phyloP scores from a whole-genome alignment of 2,888 invertebrate genomes.

The Macropis europaea region DNA sequence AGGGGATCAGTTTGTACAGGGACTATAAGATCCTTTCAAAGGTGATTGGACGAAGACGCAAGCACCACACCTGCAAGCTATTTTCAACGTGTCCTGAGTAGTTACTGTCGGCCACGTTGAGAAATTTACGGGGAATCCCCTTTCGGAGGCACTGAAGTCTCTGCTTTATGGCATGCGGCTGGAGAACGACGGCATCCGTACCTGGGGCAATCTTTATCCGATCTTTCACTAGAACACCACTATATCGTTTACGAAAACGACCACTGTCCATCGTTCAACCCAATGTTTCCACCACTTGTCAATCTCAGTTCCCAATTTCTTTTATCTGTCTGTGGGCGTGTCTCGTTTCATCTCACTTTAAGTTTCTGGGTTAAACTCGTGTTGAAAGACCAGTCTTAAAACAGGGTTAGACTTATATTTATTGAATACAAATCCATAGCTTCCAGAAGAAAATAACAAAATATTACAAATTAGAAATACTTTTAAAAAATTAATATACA shows the following conservation, averaged over 20 bases:
- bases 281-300: constrained; percentile 13
- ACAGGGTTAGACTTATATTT: too few species aligned
- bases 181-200: constrained; percentile 53
- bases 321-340: neutral
- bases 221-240: constrained; percentile 67
- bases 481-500: too few species aligned
- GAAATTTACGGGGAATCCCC: constrained; percentile 54
- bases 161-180: constrained; percentile 38
- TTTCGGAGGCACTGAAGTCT: constrained; percentile 27
- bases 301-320: neutral
- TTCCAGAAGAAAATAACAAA: too few species aligned
- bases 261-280: constrained; percentile 16
- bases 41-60: neutral
- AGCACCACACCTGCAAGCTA: neutral
- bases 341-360: neutral
- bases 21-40: neutral
- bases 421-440: too few species aligned
- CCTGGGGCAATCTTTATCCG: constrained; percentile 73
- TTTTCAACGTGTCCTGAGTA: constrained; percentile 8
- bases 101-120: constrained; percentile 29
- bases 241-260: constrained; percentile 31
- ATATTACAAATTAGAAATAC: too few species aligned
- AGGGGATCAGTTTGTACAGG: neutral
- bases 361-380: neutral
- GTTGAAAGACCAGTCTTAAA: too few species aligned